Conservation (phyloP, 2,113 vertebrate genomes). For the Parus major region DNA sequence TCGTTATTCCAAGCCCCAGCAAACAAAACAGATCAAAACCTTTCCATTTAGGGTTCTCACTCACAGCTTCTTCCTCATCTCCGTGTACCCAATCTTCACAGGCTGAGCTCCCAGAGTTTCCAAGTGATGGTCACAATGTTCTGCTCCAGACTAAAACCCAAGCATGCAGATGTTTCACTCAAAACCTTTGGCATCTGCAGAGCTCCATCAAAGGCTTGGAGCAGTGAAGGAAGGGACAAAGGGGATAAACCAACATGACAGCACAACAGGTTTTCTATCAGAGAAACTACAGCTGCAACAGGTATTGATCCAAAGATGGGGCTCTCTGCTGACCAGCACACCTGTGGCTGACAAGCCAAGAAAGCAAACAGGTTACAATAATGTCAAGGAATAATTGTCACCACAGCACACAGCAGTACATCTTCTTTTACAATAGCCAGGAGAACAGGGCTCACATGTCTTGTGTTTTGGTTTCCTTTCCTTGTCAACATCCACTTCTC, state of each 20-base stretch:
- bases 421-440: not conserved
- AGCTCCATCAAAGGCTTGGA: not conserved
- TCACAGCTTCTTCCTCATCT: not conserved
- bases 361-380: not conserved
- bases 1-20: not conserved
- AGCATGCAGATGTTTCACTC: not conserved
- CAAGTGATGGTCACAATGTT: not conserved
- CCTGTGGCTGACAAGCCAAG: not conserved
- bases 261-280: not conserved
- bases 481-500: not conserved
- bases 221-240: not conserved
- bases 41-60: not conserved
- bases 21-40: constrained; percentile 2
- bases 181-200: not conserved
- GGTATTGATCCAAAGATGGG: not conserved
- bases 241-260: not conserved
- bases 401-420: not conserved
- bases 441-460: not conserved
- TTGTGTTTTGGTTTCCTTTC: not conserved
- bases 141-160: not conserved
- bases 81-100: not conserved
- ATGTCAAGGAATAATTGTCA: not conserved
- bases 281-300: not conserved
- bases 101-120: not conserved
- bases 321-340: not conserved